Conservation (phyloP, 2,113 vertebrate genomes). For the Nothoprocta pentlandii region DNA sequence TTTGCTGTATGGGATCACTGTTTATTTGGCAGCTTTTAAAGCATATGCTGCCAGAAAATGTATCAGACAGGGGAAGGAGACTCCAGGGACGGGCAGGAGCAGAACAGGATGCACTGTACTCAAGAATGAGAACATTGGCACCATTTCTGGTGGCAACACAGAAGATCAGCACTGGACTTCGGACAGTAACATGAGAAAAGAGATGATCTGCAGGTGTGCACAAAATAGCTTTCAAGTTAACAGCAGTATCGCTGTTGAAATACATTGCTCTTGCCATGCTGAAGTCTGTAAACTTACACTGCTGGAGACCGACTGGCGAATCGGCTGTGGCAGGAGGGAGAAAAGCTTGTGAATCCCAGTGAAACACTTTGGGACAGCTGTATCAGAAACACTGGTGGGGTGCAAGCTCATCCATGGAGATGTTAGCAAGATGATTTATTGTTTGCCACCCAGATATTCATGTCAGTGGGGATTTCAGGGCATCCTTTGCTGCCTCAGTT, state of each 20-base stretch:
- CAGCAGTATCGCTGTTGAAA: background rate
- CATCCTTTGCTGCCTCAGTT: background rate
- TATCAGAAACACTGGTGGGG: background rate
- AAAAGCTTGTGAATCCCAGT: background rate
- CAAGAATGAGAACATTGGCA: background rate
- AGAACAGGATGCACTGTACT: background rate
- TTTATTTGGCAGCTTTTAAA: background rate
- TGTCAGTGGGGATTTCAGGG: background rate
- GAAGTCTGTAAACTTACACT: background rate
- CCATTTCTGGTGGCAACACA: background rate
- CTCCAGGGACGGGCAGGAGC: background rate
- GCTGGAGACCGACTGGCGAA: background rate
- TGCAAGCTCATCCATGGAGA: background rate
- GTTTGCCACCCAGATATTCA: background rate
- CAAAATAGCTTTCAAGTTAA: background rate
- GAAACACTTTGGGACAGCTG: background rate
- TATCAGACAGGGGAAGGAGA: background rate
- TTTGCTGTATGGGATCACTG: background rate
- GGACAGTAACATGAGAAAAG: background rate
- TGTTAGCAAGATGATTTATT: background rate
- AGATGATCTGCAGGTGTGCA: background rate
- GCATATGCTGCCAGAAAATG: constrained; percentile 41
- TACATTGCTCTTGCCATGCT: background rate
- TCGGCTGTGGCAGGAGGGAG: background rate
- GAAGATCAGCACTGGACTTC: background rate